Evolutionary conservation across 2,888 invertebrate species (phyloP).

Genomic region (Molorchus minor): DNA sequence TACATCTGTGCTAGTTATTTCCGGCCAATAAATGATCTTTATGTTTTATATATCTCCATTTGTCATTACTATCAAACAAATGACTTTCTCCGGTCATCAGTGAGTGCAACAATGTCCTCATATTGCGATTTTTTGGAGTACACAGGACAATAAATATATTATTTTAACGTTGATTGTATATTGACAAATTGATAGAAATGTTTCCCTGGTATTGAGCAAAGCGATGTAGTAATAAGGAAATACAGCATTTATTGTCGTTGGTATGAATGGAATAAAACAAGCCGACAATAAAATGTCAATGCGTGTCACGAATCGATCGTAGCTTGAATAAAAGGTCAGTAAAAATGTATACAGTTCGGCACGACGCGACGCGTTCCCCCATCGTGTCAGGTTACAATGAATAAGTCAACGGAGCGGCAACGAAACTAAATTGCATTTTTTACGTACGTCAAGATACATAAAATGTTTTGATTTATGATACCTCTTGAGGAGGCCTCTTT

Average conservation of each 20-base stretch:
- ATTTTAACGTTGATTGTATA: too few relatives aligned
- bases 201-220: slow-evolving; percentile 16
- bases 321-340: slow-evolving; percentile 42
- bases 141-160: too few relatives aligned
- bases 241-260: slow-evolving; percentile 22
- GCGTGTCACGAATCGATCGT: slow-evolving; percentile 48
- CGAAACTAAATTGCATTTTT: slow-evolving; percentile 56
- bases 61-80: too few relatives aligned
- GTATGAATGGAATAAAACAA: slow-evolving; percentile 37
- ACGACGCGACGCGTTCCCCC: slow-evolving; percentile 29
- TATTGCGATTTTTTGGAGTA: too few relatives aligned
- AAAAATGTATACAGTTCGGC: slow-evolving; percentile 33
- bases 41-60: too few relatives aligned
- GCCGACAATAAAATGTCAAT: slow-evolving; percentile 47
- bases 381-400: slow-evolving; percentile 55
- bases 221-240: slow-evolving; percentile 21
- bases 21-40: too few relatives aligned
- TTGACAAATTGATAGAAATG: slow-evolving; percentile 20
- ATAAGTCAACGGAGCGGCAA: slow-evolving; percentile 52
- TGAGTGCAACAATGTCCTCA: too few relatives aligned
- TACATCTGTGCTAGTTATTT: too few relatives aligned
- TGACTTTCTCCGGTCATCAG: too few relatives aligned
- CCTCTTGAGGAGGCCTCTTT: slow-evolving; percentile 59
- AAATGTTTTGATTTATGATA: slow-evolving; percentile 61
- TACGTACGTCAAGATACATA: slow-evolving; percentile 53